Conservation (phyloP, 2,888 invertebrate species). For the Stegophylla sp. region DNA sequence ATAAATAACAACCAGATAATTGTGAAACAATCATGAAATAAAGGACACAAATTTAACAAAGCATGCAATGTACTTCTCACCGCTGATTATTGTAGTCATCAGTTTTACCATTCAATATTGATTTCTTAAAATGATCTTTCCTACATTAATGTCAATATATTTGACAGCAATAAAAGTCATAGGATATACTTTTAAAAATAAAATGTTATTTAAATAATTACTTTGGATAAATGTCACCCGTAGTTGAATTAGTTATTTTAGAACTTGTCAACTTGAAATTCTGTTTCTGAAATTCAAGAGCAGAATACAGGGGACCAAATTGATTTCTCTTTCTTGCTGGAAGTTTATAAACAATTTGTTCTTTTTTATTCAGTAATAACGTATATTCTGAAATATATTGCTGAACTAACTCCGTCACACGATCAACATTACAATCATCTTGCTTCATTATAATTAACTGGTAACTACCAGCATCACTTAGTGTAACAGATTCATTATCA, state of each 20-base stretch:
- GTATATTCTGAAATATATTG: constrained; percentile 41
- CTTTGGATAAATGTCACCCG: constrained; percentile 50
- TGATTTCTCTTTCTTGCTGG: constrained; percentile 33
- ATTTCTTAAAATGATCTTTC: constrained; percentile 16
- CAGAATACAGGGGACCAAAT: constrained; percentile 36
- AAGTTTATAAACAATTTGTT: constrained; percentile 34
- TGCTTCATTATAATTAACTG: constrained; percentile 45
- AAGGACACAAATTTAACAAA: too few species aligned
- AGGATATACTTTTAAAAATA: too few species aligned
- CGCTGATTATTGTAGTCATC: constrained; percentile 14
- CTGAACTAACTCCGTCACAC: constrained; percentile 33
- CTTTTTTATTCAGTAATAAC: constrained; percentile 17
- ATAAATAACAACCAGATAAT: too few species aligned
- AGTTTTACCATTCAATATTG: constrained; percentile 22
- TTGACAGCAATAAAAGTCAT: not conserved
- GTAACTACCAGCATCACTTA: constrained; percentile 14
- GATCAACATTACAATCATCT: constrained; percentile 21
- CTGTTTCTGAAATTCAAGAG: constrained; percentile 41
- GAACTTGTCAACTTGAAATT: not conserved
- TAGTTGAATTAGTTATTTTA: constrained; percentile 40
- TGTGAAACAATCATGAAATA: too few species aligned
- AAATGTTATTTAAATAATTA: constrained; percentile 22
- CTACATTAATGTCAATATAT: constrained; percentile 36
- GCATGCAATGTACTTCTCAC: constrained; percentile 32
- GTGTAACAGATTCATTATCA: constrained; percentile 4